Evolutionary conservation across 1,140 invertebrate genomes (phyloP).

Genomic region (Trialeurodes vaporariorum): DNA sequence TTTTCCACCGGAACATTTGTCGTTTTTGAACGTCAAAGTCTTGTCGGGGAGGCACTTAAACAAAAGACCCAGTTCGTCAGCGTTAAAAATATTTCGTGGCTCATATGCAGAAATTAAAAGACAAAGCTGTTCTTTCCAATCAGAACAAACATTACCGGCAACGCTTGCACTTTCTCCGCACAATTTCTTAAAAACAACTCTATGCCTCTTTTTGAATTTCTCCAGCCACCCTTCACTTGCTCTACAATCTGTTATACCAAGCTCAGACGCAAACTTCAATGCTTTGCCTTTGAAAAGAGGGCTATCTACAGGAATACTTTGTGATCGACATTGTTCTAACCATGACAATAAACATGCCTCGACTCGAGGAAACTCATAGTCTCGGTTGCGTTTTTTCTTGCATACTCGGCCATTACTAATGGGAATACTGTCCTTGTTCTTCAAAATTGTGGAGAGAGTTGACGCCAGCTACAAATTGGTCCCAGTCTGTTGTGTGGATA

Average conservation of each 20-base stretch:
- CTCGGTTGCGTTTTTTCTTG: too few relatives aligned
- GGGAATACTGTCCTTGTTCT: too few relatives aligned
- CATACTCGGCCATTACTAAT: too few relatives aligned
- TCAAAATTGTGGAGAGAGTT: too few relatives aligned
- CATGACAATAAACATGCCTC: too few relatives aligned
- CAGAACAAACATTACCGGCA: too few relatives aligned
- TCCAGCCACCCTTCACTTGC: not conserved
- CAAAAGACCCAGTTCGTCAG: conserved; percentile 38
- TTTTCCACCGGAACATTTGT: conserved; percentile 31
- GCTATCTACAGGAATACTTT: too few relatives aligned
- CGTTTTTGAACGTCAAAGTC: conserved; percentile 30
- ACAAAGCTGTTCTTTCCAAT: conserved; percentile 4
- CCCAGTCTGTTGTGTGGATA: too few relatives aligned
- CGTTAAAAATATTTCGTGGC: conserved; percentile 35
- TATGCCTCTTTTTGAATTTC: not conserved
- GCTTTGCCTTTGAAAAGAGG: not conserved
- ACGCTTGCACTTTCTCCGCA: not conserved
- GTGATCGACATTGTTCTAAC: too few relatives aligned
- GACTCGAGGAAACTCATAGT: too few relatives aligned
- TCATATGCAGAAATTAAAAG: conserved; percentile 23
- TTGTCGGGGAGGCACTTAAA: conserved; percentile 35
- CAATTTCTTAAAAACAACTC: not conserved
- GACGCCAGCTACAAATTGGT: too few relatives aligned
- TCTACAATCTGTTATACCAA: not conserved
- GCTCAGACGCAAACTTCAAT: not conserved